Percentiles rank a stretch among this genome's conserved stretches.
Evolutionary conservation across 2,797 vertebrate species (phyloP).

Genomic region (Siniperca obscura): DNA sequence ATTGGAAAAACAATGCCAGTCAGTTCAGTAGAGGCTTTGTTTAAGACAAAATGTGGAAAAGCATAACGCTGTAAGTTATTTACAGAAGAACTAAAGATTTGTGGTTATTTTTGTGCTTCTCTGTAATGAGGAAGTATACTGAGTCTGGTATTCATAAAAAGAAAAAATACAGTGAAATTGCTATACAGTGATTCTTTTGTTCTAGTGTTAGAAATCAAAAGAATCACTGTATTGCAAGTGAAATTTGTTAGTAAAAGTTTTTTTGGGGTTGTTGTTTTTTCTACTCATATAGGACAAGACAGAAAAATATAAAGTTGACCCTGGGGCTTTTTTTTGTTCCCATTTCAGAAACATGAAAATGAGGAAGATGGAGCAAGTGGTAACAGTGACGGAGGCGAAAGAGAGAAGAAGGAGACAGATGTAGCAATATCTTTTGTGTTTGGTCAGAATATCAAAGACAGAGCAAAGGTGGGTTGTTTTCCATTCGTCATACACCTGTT

Average conservation of each 20-base stretch:
- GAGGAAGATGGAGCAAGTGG: conserved; percentile 75
- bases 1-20: conserved; percentile 5
- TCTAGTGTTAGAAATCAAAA: neutral
- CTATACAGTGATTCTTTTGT: no score
- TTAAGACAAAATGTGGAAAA: neutral
- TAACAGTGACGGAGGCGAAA: conserved; percentile 81
- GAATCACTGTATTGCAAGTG: neutral
- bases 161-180: no score
- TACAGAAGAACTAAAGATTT: neutral
- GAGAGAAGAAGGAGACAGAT: conserved; percentile 85
- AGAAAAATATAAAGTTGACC: conserved; percentile 5
- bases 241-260: neutral
- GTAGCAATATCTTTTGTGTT: conserved; percentile 91
- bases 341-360: conserved; percentile 84
- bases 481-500: neutral
- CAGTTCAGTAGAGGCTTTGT: conserved; percentile 10
- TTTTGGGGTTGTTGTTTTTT: no score
- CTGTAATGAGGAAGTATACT: conserved; percentile 4
- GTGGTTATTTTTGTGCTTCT: neutral
- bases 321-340: conserved; percentile 8
- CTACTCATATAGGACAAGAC: neutral
- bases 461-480: conserved; percentile 91
- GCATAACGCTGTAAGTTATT: neutral
- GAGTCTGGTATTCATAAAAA: neutral
- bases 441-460: conserved; percentile 96